phyloP scores from a whole-genome alignment of 2,888 invertebrate genomes.

The Isotomurus palustris region DNA sequence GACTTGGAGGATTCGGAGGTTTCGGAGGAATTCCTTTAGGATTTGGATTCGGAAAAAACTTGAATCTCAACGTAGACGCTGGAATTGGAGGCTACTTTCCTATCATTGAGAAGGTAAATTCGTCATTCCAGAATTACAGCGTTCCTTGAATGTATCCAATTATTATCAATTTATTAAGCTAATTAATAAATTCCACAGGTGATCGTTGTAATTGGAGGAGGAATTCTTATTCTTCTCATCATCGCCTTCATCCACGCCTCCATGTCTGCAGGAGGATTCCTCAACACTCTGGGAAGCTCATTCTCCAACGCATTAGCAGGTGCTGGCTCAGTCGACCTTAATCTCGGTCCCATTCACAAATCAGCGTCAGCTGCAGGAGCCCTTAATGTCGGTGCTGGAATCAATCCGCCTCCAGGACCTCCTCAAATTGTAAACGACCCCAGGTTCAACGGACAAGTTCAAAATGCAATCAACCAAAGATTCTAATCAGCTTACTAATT shows the following conservation, averaged over 20 bases:
- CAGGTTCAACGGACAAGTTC: background rate
- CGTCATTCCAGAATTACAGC: background rate
- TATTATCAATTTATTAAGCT: background rate
- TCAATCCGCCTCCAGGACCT: background rate
- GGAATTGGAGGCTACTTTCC: conserved; percentile 7
- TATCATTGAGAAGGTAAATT: conserved; percentile 5
- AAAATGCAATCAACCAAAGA: background rate
- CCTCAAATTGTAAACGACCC: conserved; percentile 9
- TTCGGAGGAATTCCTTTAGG: background rate
- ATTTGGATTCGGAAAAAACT: conserved; percentile 5
- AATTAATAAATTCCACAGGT: background rate
- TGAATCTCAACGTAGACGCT: conserved; percentile 4
- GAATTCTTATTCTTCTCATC: conserved; percentile 1
- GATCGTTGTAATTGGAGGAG: conserved; percentile 6
- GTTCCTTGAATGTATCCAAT: background rate
- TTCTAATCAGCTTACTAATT: background rate
- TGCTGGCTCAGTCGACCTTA: background rate
- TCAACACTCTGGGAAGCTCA: background rate
- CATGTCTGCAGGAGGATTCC: background rate
- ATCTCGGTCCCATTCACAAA: conserved; percentile 3
- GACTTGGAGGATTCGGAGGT: background rate
- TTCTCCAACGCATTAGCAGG: conserved; percentile 8
- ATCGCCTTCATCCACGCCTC: conserved; percentile 6
- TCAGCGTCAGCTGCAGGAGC: background rate
- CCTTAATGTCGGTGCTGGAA: background rate